phyloP scores from a whole-genome alignment of 2,797 vertebrate genomes.

The Protonibea diacanthus region DNA sequence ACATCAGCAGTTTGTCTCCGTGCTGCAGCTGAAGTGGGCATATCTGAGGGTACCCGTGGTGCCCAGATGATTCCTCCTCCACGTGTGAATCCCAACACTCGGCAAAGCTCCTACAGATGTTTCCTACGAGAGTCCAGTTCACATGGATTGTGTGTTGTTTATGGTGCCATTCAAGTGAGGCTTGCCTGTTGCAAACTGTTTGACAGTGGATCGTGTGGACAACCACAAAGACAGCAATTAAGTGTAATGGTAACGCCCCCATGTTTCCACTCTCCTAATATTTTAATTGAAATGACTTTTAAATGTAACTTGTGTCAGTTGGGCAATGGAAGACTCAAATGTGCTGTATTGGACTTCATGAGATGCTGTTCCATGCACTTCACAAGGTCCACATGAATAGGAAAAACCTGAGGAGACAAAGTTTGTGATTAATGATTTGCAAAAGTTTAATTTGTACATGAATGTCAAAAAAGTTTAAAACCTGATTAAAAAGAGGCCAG shows the following conservation, averaged over 20 bases:
- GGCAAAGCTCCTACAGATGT: conserved; percentile 77
- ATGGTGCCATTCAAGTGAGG: conserved; percentile 80
- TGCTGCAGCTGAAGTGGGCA: conserved; percentile 90
- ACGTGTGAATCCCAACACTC: conserved; percentile 83
- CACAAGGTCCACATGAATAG: conserved; percentile 27
- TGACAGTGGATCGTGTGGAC: conserved; percentile 66
- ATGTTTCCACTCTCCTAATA: conserved; percentile 48
- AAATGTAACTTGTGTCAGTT: conserved; percentile 30
- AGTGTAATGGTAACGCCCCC: conserved; percentile 43
- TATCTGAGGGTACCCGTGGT: conserved; percentile 81
- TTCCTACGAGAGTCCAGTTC: conserved; percentile 86
- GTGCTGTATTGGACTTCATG: not conserved
- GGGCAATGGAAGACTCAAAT: conserved; percentile 24
- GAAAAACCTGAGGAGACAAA: conserved; percentile 57
- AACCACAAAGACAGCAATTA: conserved; percentile 55
- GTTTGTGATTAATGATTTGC: conserved; percentile 37
- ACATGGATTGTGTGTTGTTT: conserved; percentile 73
- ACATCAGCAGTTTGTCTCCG: conserved; percentile 87
- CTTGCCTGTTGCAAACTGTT: conserved; percentile 74
- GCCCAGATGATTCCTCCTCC: conserved; percentile 42
- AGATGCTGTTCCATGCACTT: conserved; percentile 2
- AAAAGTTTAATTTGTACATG: not conserved
- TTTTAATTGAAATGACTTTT: conserved; percentile 37
- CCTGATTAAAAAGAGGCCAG: conserved; percentile 1
- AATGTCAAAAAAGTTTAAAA: not conserved